phyloP scores from a whole-genome alignment of 2,797 vertebrate species.

The Rhabdophis nuchalis region DNA sequence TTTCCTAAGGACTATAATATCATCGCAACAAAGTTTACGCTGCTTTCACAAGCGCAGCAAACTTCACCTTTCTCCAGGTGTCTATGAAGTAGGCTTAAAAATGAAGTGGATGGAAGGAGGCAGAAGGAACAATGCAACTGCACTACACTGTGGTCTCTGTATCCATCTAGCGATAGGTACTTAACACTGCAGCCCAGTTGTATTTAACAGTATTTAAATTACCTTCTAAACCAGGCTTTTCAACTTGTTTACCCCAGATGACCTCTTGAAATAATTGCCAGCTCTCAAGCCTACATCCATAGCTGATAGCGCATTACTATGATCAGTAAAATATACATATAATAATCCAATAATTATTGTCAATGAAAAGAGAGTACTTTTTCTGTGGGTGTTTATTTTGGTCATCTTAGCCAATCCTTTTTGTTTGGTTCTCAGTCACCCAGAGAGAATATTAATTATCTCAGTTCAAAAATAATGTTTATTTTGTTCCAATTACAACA shows the following conservation, averaged over 20 bases:
- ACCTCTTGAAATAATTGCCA: background rate
- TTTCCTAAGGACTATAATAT: background rate
- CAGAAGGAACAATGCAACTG: background rate
- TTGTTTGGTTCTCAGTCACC: background rate
- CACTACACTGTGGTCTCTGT: conserved; percentile 54
- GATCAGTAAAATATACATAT: background rate
- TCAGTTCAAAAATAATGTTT: background rate
- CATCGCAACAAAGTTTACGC: background rate
- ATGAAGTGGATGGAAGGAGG: background rate
- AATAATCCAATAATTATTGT: background rate
- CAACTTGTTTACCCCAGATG: background rate
- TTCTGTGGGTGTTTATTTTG: background rate
- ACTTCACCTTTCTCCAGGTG: background rate
- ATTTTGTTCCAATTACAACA: background rate
- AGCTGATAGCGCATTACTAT: background rate
- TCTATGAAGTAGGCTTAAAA: background rate
- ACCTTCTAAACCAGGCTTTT: background rate
- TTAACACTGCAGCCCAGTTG: conserved; percentile 55
- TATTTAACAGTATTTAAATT: background rate
- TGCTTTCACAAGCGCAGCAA: background rate
- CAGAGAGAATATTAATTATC: background rate
- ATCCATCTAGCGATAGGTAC: conserved; percentile 64
- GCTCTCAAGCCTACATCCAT: background rate
- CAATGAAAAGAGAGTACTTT: background rate
- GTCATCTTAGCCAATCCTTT: background rate